A percentile compares a stretch with the other conserved stretches of the same genome.
phyloP scores from a whole-genome alignment of 53 echinoderm and acorn worm species.

The Actinopyga echinites region DNA sequence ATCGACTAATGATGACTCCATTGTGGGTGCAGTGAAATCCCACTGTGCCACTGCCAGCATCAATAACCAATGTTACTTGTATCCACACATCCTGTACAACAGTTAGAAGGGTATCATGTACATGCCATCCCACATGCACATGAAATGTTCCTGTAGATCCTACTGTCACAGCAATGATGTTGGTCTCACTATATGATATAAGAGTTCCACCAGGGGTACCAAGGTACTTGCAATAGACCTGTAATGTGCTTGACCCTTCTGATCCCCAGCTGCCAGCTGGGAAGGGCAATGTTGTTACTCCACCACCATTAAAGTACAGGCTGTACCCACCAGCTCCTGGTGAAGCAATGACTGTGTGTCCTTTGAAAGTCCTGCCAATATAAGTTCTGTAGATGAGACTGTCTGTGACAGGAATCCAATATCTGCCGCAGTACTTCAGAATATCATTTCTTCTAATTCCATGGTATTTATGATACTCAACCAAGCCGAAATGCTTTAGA shows the following conservation, averaged over 20 bases:
- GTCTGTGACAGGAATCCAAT: constrained; percentile 27
- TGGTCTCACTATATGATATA: constrained; percentile 56
- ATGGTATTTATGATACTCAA: constrained; percentile 54
- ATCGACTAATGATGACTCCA: constrained; percentile 18
- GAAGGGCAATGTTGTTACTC: constrained; percentile 58
- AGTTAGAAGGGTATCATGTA: constrained; percentile 57
- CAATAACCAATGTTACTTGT: constrained; percentile 67
- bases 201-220: constrained; percentile 65
- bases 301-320: constrained; percentile 69
- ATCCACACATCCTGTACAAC: constrained; percentile 67
- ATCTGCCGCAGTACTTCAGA: constrained; percentile 54
- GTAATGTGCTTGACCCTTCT: constrained; percentile 56
- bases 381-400: constrained; percentile 58
- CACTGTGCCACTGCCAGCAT: constrained; percentile 52
- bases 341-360: constrained; percentile 33
- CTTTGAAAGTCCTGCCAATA: constrained; percentile 29
- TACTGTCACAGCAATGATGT: constrained; percentile 66
- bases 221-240: constrained; percentile 65
- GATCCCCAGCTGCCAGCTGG: constrained; percentile 30
- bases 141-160: constrained; percentile 52
- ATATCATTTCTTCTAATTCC: constrained; percentile 39
- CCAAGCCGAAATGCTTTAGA: constrained; percentile 63
- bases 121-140: constrained; percentile 56
- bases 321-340: constrained; percentile 65
- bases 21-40: constrained; percentile 66